Base-by-base conservation (phyloP, 2,888 invertebrate species). In the Linyphia triangularis region DNA sequence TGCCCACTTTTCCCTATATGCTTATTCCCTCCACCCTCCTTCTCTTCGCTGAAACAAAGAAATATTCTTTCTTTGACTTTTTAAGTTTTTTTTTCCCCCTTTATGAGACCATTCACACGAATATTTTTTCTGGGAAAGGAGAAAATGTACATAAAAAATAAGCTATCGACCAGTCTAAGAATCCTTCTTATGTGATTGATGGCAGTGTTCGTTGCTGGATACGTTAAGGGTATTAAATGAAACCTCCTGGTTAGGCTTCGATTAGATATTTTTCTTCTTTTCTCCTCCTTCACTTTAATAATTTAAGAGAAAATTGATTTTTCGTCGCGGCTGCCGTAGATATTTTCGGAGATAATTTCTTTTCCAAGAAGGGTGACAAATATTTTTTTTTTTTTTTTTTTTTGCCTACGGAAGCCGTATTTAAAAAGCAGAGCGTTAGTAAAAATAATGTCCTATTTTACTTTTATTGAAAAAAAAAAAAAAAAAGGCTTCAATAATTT, bases 241-340 rank as follows among this genome's bases (percentile, higher is more conserved):
- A 86, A 86, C 86, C 72, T 57, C 73, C 70, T 85, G 61, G 85
- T 85, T 70, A 85, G 72, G 72, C 57, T 63, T 33, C 61, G 40
- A 61, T 67, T 85, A 70, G 51, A 51, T 51, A 51, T 51, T 6
- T 61, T 70, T 70, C 65, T 72, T 63, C 69, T 43, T 59, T 37
- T 67, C 59, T 40, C 26, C 28, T 79, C 51, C 24, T 67, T n/a
- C 79, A 37, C 67, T 85, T 79, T 78, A 59, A 85, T 85, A 85
- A 85, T 85, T 78, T 79, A 79, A 63, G 67, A 79, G 67, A 75
- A 88, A 88, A 88, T 88, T 81, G 86, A 88, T 82, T 75, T 70
- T 84, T 63, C 63, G 28, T 82, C 82, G 33, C 37, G 59, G 33
- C 30, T 81, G 70, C 81, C 57, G n/a, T 30, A 26, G 59, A 22